Base-by-base conservation (phyloP, 2,888 invertebrate genomes). In the Itoplectis maculator region DNA sequence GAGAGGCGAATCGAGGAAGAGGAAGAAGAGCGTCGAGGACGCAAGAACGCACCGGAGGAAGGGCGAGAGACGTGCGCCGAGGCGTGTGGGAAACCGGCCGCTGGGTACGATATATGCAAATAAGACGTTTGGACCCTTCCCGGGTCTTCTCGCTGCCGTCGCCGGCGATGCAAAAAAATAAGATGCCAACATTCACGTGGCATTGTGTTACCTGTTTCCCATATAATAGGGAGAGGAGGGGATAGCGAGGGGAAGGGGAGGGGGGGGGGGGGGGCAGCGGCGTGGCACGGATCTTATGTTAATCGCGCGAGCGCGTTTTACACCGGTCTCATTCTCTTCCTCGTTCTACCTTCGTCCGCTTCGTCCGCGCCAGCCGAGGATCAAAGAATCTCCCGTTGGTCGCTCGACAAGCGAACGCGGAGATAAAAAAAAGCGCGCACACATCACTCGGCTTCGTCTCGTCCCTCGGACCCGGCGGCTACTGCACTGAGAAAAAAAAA, bases 261-360 rank as follows among this genome's bases (percentile, higher is more conserved):
- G n/a, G n/a, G n/a, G n/a, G n/a, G n/a, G n/a, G n/a, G n/a, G n/a
- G n/a, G n/a, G n/a, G n/a, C n/a, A n/a, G 86, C 87, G 88, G 86
- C 87, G 87, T 83, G 79, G 88, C 86, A 87, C 87, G 84, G 85
- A 89, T 89, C 88, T 88, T 89, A 89, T 90, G 88, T 87, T 88
- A 90, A 90, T 89, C 84, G 85, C 56, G 18, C 65, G 56, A 77
- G 18, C 65, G 56, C 78, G 35, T 63, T 29, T 29, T 29, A 29
- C 29, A 76, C 72, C 72, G 61, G 72, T 35, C 73, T 74, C 51
- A 69, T 83, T 83, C 65, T 63, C 73, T 66, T 72, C 82, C 54
- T 82, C 54, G 35, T 78, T 47, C 68, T 65, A 56, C 15, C 20
- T 11, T n/a, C 69, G 13, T 70, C 59, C 75, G n/a, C 56, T 72